Conservation (phyloP, 2,888 invertebrate genomes). For the Sturmia bella region DNA sequence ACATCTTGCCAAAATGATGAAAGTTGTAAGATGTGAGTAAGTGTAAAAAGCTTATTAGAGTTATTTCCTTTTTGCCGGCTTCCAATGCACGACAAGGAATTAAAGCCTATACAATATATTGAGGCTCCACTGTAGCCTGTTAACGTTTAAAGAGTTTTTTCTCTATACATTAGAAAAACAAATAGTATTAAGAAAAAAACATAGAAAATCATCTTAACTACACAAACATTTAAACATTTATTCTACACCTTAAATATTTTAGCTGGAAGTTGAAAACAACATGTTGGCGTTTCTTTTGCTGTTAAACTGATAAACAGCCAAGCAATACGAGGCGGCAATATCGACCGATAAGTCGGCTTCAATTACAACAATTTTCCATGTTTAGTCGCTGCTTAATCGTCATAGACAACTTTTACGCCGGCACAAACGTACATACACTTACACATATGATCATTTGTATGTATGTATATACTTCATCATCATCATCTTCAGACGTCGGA, state of each 20-base stretch:
- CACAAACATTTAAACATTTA: slow-evolving; percentile 62
- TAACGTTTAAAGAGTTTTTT: slow-evolving; percentile 11
- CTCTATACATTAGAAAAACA: slow-evolving; percentile 5
- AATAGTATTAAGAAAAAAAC: background rate
- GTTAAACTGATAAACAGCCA: slow-evolving; percentile 64
- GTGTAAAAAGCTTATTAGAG: too few relatives aligned
- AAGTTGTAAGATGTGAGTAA: too few relatives aligned
- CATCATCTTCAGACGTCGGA: background rate
- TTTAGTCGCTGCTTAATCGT: slow-evolving; percentile 73
- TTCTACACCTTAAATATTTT: slow-evolving; percentile 65
- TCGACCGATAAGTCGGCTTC: slow-evolving; percentile 73
- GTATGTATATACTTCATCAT: background rate
- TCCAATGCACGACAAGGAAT: too few relatives aligned
- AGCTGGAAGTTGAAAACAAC: slow-evolving; percentile 62
- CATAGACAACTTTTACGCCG: slow-evolving; percentile 61
- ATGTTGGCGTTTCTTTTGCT: slow-evolving; percentile 69
- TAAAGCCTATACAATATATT: background rate
- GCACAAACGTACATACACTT: slow-evolving; percentile 57
- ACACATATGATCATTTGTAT: background rate
- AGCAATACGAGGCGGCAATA: slow-evolving; percentile 66
- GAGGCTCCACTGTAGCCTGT: slow-evolving; percentile 39
- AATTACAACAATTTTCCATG: slow-evolving; percentile 74
- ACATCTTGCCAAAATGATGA: too few relatives aligned
- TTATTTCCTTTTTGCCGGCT: too few relatives aligned
- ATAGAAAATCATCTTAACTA: slow-evolving; percentile 23